phyloP scores from a whole-genome alignment of 2,113 vertebrate species.

The Oreochromis spilurus region DNA sequence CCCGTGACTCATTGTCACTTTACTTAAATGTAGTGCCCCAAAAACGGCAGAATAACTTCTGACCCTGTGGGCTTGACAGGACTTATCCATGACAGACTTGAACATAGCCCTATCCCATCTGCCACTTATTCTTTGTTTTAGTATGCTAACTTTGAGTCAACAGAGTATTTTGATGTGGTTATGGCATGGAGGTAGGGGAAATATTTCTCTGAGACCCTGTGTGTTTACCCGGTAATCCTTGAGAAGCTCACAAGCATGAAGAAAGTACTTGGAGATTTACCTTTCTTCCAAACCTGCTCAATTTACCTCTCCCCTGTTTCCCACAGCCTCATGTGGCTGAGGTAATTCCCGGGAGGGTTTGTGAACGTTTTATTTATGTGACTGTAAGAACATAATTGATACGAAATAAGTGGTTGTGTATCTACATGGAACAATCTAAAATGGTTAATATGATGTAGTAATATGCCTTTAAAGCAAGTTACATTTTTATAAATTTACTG shows the following conservation, averaged over 20 bases:
- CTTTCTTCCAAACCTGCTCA: constrained; percentile 37
- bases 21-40: neutral
- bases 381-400: neutral
- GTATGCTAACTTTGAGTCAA: constrained; percentile 24
- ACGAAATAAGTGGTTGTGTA: neutral
- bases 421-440: neutral
- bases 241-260: constrained; percentile 50
- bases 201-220: constrained; percentile 33
- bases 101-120: neutral
- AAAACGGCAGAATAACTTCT: neutral
- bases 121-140: neutral
- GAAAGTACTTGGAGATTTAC: constrained; percentile 52
- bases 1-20: neutral
- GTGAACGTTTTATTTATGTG: neutral
- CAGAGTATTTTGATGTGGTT: constrained; percentile 35
- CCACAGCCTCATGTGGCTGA: neutral
- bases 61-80: neutral
- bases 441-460: neutral
- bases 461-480: neutral
- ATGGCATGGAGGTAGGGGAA: constrained; percentile 22
- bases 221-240: constrained; percentile 55
- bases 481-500: neutral
- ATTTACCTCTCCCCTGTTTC: neutral
- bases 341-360: constrained; percentile 41
- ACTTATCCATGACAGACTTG: neutral